A percentile compares a stretch with the other conserved stretches of the same genome.
These are phyloP conservation scores for Charina bottae DNA, from an alignment of 2,113 vertebrate genomes.

Conservation along the genomic window DNA sequence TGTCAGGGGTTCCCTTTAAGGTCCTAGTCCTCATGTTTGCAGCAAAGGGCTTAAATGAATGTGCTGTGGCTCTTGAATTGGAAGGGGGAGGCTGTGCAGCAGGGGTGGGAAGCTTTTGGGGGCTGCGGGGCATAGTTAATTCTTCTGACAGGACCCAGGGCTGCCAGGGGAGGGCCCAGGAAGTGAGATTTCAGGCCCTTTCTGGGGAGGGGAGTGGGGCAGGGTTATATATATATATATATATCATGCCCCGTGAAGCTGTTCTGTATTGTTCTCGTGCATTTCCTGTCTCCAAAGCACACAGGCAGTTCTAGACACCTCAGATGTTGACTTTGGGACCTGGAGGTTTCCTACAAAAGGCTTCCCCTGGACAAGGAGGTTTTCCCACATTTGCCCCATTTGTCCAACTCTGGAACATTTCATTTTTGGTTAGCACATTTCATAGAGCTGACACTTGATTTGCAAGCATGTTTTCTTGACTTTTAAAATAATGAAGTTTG, in stretches of 20 bases:
- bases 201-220: not conserved
- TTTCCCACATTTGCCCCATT: not conserved
- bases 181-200: not conserved
- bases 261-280: not conserved
- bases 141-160: not conserved
- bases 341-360: not conserved
- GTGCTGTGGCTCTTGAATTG: not conserved
- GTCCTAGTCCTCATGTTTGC: not conserved
- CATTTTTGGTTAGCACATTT: not conserved
- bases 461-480: not conserved
- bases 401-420: not conserved
- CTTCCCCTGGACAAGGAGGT: not conserved
- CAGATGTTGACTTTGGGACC: not conserved
- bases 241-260: not conserved
- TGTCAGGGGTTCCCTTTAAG: not conserved
- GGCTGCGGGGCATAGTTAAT: not conserved
- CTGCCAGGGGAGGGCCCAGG: not conserved
- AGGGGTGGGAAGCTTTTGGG: not conserved
- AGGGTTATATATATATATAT: not conserved
- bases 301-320: too few relatives aligned
- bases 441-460: not conserved
- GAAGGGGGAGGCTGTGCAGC: too few relatives aligned
- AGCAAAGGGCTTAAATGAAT: not conserved
- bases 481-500: not conserved
- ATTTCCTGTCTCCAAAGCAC: not conserved